Conservation (phyloP, 1,140 invertebrate species). For the Lanistes nyassanus region DNA sequence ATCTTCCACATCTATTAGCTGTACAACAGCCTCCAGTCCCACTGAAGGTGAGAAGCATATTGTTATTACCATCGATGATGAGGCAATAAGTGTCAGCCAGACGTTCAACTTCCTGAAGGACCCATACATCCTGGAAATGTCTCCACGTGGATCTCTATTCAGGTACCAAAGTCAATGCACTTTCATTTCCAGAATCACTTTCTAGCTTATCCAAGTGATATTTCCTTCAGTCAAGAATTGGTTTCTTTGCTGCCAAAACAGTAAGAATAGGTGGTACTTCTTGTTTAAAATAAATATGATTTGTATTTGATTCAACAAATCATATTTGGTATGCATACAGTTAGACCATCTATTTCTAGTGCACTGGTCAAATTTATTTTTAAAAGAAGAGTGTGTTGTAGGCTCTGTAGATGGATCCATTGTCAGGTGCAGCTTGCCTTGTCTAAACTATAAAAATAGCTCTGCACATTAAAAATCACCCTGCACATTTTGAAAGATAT, state of each 20-base stretch:
- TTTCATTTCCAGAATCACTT: not conserved
- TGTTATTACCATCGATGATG: constrained; percentile 14
- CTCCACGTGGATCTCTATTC: constrained; percentile 27
- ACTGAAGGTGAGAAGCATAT: not conserved
- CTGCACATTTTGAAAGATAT: too few species aligned
- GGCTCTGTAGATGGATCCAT: too few species aligned
- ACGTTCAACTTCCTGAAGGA: constrained; percentile 33
- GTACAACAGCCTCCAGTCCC: not conserved
- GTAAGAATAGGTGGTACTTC: not conserved
- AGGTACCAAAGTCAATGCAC: constrained; percentile 21
- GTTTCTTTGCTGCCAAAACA: not conserved
- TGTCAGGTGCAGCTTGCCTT: too few species aligned
- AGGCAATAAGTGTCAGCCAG: not conserved
- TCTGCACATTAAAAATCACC: too few species aligned
- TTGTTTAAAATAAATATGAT: not conserved
- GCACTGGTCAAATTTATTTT: too few species aligned
- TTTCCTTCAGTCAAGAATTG: not conserved
- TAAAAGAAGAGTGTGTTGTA: too few species aligned
- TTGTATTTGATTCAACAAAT: not conserved
- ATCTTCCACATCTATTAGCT: constrained; percentile 1
- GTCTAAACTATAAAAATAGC: too few species aligned
- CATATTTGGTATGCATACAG: too few species aligned
- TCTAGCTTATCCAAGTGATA: not conserved
- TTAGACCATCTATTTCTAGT: too few species aligned
- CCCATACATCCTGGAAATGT: constrained; percentile 27